Evolutionary conservation across 2,113 vertebrate species (phyloP).

Genomic region (Nanger granti): DNA sequence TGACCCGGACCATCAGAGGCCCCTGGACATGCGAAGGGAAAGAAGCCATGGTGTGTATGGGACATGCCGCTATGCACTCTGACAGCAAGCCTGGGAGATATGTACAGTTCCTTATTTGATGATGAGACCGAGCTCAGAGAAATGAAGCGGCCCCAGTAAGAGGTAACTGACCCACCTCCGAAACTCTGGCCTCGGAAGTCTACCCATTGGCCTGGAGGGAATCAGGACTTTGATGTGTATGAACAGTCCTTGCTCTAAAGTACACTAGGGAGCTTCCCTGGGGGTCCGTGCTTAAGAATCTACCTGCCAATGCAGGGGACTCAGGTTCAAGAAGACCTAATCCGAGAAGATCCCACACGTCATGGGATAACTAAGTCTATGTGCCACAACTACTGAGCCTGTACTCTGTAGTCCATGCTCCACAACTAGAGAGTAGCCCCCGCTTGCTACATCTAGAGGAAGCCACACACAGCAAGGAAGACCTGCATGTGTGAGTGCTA

Average conservation of each 20-base stretch:
- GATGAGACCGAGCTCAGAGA: neutral
- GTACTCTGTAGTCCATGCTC: neutral
- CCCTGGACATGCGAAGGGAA: neutral
- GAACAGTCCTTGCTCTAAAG: neutral
- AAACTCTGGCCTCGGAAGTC: neutral
- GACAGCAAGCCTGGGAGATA: neutral
- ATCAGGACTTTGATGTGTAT: neutral
- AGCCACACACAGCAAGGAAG: neutral
- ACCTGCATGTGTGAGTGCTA: neutral
- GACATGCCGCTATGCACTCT: neutral
- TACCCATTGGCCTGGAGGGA: neutral
- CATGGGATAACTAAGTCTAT: neutral
- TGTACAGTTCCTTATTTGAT: neutral
- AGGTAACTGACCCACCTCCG: neutral
- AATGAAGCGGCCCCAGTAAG: neutral
- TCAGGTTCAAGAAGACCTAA: neutral
- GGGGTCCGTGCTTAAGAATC: neutral
- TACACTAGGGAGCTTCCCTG: neutral
- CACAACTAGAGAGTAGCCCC: neutral
- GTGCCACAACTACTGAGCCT: neutral
- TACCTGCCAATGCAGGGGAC: neutral
- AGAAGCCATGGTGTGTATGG: neutral
- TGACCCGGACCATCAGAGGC: no score
- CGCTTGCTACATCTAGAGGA: neutral
- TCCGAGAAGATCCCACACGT: neutral